Percentiles rank a stretch among this genome's conserved stretches.
Conservation (phyloP, 2,113 vertebrate species). For the Equus quagga region DNA sequence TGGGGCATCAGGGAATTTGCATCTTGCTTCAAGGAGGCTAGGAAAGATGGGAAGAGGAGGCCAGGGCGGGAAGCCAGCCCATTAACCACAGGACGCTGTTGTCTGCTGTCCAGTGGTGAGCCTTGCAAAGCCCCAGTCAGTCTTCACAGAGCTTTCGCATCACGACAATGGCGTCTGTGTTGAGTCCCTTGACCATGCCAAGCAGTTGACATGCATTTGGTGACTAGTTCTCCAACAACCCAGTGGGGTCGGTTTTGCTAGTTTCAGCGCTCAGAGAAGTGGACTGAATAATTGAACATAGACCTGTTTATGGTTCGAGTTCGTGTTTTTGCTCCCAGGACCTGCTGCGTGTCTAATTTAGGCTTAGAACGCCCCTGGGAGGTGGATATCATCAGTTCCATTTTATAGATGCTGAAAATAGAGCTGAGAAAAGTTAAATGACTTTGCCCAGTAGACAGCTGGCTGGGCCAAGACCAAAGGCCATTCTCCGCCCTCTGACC, state of each 20-base stretch:
- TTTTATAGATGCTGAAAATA: background rate
- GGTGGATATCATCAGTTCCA: background rate
- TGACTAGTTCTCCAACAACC: background rate
- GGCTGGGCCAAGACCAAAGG: background rate
- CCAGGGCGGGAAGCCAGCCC: background rate
- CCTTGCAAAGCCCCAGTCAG: background rate
- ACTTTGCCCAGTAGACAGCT: background rate
- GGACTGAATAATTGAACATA: background rate
- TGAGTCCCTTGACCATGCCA: background rate
- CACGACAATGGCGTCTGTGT: rapidly evolving
- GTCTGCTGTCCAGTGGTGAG: background rate
- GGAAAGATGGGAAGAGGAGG: background rate
- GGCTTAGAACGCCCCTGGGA: too few species aligned
- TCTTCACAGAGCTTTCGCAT: background rate
- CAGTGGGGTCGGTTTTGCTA: background rate
- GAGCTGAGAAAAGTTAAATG: background rate
- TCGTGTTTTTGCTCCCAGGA: background rate
- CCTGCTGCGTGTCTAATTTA: background rate
- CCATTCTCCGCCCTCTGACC: background rate
- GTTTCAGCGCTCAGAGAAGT: background rate
- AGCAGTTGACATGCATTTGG: background rate
- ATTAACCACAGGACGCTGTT: background rate
- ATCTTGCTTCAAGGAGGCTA: background rate
- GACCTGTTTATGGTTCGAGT: background rate
- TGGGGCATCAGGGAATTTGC: background rate